Conservation (phyloP, 2,888 invertebrate species). For the Mythimna lalbum region DNA sequence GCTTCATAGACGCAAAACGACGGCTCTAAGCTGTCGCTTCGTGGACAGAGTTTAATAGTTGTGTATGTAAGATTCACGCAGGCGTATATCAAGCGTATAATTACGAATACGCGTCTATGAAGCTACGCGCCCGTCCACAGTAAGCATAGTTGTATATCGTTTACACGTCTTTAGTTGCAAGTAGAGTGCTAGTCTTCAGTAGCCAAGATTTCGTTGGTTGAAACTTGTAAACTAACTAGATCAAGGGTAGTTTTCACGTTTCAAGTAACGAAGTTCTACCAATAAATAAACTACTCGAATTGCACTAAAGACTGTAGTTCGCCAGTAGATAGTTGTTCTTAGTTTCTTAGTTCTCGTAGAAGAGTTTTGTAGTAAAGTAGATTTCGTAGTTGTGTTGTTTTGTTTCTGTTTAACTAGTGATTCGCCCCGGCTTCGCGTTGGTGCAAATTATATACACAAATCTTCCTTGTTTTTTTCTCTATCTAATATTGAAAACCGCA, state of each 20-base stretch:
- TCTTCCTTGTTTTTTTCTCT: too few species aligned
- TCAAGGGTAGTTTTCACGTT: constrained; percentile 21
- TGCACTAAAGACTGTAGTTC: constrained; percentile 19
- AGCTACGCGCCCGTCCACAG: too few species aligned
- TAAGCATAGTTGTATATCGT: neutral
- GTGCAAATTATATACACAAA: too few species aligned
- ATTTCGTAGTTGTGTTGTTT: constrained; percentile 7
- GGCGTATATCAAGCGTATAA: too few species aligned
- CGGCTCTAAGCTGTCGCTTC: too few species aligned
- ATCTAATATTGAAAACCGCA: too few species aligned
- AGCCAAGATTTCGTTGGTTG: neutral
- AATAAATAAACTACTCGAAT: constrained; percentile 20
- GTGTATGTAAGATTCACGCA: too few species aligned
- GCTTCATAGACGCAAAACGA: too few species aligned
- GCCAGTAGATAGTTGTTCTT: constrained; percentile 1
- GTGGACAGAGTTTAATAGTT: too few species aligned
- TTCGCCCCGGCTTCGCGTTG: too few species aligned
- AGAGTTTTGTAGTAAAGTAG: constrained; percentile 30
- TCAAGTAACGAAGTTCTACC: constrained; percentile 20
- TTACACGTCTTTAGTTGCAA: constrained; percentile 14
- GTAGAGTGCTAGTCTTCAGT: neutral
- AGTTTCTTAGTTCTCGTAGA: constrained; percentile 18
- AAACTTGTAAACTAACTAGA: constrained; percentile 12
- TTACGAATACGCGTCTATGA: too few species aligned
- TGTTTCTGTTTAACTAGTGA: constrained; percentile 14